A percentile compares a stretch with the other conserved stretches of the same genome.
These are phyloP conservation scores for Poicephalus meyeri DNA, from an alignment of 2,113 vertebrate genomes.

Conservation along the genomic window DNA sequence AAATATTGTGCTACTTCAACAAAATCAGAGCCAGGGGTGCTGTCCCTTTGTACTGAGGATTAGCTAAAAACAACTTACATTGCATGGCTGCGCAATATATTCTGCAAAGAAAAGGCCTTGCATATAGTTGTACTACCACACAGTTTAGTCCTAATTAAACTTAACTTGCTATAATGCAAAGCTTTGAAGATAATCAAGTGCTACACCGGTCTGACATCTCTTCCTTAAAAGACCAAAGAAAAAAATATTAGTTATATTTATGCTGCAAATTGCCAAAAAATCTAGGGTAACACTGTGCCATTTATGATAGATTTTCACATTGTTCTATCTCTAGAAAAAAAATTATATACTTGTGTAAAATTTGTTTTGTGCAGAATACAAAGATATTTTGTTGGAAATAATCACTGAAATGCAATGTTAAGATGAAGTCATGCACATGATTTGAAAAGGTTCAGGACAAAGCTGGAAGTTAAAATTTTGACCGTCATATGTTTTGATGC, in stretches of 20 bases:
- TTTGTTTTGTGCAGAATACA: background rate
- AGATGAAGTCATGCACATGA: too few species aligned
- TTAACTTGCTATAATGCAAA: background rate
- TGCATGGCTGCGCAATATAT: background rate
- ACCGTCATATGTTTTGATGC: background rate
- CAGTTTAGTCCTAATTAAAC: background rate
- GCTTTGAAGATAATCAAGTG: background rate
- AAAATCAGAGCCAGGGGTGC: background rate
- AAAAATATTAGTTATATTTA: background rate
- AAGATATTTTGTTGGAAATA: background rate
- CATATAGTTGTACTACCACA: background rate
- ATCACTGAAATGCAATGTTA: background rate
- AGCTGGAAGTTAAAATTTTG: background rate
- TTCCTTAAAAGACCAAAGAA: background rate
- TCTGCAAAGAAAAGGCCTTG: background rate
- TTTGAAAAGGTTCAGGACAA: background rate
- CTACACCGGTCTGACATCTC: background rate
- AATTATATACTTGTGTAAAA: background rate
- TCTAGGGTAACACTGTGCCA: background rate
- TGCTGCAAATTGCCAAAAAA: background rate
- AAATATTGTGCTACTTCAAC: background rate
- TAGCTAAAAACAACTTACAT: background rate
- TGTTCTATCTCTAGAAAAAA: background rate
- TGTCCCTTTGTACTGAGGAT: background rate
- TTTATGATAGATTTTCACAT: background rate